phyloP scores from a whole-genome alignment of 2,888 invertebrate genomes.

The Lasioglossum leucozonium region DNA sequence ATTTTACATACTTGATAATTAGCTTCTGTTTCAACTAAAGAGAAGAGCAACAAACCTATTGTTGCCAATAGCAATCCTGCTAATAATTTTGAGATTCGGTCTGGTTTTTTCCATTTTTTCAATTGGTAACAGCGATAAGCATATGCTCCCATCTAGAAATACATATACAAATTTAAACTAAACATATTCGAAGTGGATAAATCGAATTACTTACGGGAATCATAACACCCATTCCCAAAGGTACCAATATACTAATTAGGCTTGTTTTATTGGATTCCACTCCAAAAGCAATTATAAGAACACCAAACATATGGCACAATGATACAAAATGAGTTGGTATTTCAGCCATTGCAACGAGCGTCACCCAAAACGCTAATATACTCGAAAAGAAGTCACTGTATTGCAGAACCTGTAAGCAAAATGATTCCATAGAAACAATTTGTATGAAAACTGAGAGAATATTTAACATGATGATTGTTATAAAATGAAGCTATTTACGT shows the following conservation, averaged over 20 bases:
- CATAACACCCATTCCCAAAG: conserved; percentile 81
- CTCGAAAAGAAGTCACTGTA: conserved; percentile 87
- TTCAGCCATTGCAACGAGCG: conserved; percentile 86
- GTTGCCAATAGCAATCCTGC: conserved; percentile 86
- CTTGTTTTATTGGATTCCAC: conserved; percentile 86
- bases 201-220: conserved; percentile 76
- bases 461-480: neutral
- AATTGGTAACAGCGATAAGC: conserved; percentile 72
- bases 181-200: neutral
- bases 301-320: conserved; percentile 85
- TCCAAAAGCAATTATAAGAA: conserved; percentile 85
- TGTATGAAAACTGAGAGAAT: neutral
- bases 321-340: conserved; percentile 83
- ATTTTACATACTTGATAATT: conserved; percentile 85
- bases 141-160: conserved; percentile 74
- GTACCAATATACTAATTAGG: conserved; percentile 85
- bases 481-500: conserved; percentile 49
- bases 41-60: conserved; percentile 86
- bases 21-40: conserved; percentile 86
- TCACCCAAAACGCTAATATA: conserved; percentile 87
- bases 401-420: conserved; percentile 84
- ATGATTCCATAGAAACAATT: conserved; percentile 23
- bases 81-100: conserved; percentile 75
- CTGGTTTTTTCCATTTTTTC: conserved; percentile 73
- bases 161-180: conserved; percentile 3